These are phyloP conservation scores for Parnassius glacialis DNA, from an alignment of 2,888 invertebrate species.

Conservation along the genomic window DNA sequence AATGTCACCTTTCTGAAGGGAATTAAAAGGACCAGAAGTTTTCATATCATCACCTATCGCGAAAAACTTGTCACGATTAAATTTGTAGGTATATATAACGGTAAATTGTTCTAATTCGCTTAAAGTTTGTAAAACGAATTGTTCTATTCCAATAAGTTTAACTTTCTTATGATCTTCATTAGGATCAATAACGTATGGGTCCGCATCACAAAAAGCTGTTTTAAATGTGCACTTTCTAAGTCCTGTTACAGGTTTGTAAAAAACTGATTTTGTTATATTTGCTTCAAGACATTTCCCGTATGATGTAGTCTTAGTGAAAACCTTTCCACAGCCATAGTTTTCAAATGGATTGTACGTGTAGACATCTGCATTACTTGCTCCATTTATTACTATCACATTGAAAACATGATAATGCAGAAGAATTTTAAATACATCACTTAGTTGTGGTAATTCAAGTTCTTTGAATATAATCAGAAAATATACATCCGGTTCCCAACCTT, in stretches of 20 bases:
- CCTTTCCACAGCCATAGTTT: too few relatives aligned
- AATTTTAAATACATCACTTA: constrained; percentile 41
- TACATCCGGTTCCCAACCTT: constrained; percentile 18
- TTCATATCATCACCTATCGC: too few relatives aligned
- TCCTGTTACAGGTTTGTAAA: too few relatives aligned
- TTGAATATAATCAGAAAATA: constrained; percentile 16
- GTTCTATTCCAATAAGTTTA: constrained; percentile 34
- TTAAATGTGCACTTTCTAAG: too few relatives aligned
- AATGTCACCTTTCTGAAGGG: constrained; percentile 34
- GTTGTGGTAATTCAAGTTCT: constrained; percentile 3
- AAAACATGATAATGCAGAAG: constrained; percentile 41
- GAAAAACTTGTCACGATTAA: constrained; percentile 34
- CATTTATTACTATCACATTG: constrained; percentile 46
- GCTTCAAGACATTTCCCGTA: too few relatives aligned
- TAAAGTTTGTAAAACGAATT: constrained; percentile 41
- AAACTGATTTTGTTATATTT: too few relatives aligned
- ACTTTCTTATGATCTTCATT: constrained; percentile 5
- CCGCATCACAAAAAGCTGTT: too few relatives aligned
- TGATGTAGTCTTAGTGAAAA: too few relatives aligned
- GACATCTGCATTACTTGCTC: constrained; percentile 39
- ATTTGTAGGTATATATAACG: constrained; percentile 40
- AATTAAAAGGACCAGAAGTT: constrained; percentile 37
- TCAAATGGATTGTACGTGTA: constrained; percentile 41
- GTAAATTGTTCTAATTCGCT: constrained; percentile 45
- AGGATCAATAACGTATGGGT: constrained; percentile 34